Percentiles rank a stretch among this genome's conserved stretches.
Evolutionary conservation across 2,113 vertebrate genomes (phyloP).

Genomic region (Atlantisia rogersi): DNA sequence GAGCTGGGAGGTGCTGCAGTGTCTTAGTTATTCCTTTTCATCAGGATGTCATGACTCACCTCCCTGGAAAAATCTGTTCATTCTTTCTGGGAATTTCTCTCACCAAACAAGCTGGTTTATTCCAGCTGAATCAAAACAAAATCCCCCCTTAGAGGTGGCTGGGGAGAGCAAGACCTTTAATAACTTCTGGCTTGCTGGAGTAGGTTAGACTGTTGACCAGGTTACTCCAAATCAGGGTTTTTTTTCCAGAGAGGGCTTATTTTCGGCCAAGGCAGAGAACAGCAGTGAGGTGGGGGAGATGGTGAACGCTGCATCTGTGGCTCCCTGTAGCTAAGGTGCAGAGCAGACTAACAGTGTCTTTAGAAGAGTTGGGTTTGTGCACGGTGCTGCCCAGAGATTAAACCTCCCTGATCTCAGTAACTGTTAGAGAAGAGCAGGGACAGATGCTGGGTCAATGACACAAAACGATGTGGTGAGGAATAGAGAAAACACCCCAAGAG

Average conservation of each 20-base stretch:
- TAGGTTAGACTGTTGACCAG: background rate
- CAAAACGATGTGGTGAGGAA: background rate
- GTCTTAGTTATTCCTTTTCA: conserved; percentile 23
- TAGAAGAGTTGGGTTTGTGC: background rate
- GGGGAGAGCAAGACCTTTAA: background rate
- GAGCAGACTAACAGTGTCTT: background rate
- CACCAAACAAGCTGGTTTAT: conserved; percentile 1
- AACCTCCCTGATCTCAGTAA: background rate
- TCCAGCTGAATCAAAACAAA: conserved; percentile 10
- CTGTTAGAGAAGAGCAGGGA: background rate
- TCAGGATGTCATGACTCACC: conserved; percentile 48
- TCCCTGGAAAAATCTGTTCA: conserved; percentile 60
- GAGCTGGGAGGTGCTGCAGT: conserved; percentile 34
- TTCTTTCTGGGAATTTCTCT: conserved; percentile 56
- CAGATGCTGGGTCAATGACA: background rate
- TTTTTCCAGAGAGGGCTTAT: background rate
- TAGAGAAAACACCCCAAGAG: background rate
- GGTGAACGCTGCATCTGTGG: background rate
- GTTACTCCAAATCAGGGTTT: background rate
- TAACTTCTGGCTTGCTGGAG: background rate
- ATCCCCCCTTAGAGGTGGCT: background rate
- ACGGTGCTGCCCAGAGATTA: background rate
- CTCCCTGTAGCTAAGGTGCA: background rate
- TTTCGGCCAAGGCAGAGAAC: background rate
- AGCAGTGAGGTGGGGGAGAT: background rate